Base-by-base conservation (phyloP, 2,888 invertebrate species). In the Heliconius cydno region DNA sequence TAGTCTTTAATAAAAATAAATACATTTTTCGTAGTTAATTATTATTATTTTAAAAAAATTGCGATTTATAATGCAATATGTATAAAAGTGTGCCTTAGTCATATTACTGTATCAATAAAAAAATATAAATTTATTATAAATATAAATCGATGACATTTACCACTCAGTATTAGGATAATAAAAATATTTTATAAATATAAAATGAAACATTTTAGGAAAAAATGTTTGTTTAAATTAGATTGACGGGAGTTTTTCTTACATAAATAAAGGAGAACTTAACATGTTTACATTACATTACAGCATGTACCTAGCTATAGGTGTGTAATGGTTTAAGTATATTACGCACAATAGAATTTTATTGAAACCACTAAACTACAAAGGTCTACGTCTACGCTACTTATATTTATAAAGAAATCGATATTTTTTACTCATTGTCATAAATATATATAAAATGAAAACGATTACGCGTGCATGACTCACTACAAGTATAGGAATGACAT, bases 101-200 rank as follows among this genome's bases (percentile, higher is more conserved):
- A 73, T 73, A 73, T 60, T 77, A 41, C 71, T n/a, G 38, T 41
- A 57, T 57, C 38, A 70, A 66, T n/a, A 79, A 72, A 76, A 67
- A 77, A 63, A 25, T 46, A 15, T 68, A 25, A 13, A 13, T 68
- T 68, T 38, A 68, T 25, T 70, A 66, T 76, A 79, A 77, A 70
- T 78, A 79, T 77, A 78, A 79, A 83, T 84, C 5, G 46, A 72
- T 84, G 89, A 89, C 90, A 85, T 91, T 93, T 94, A 94, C 94
- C 94, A 90, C 88, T 90, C 94, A 94, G 94, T 83, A 83, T 83
- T 83, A 83, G 75, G 19, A 70, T 79, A 79, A 70, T 9, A 70
- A 34, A 60, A 66, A 38, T 65, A 65, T 38, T 22, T 22, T 22
- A 46, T 34, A 34, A 34, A 34, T 34, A 34, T 34, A 34, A 57